Evolutionary conservation across 1,140 invertebrate species (phyloP), one percentile per base, ranked within the genome.

Genomic region (Olivierus martensii): DNA sequence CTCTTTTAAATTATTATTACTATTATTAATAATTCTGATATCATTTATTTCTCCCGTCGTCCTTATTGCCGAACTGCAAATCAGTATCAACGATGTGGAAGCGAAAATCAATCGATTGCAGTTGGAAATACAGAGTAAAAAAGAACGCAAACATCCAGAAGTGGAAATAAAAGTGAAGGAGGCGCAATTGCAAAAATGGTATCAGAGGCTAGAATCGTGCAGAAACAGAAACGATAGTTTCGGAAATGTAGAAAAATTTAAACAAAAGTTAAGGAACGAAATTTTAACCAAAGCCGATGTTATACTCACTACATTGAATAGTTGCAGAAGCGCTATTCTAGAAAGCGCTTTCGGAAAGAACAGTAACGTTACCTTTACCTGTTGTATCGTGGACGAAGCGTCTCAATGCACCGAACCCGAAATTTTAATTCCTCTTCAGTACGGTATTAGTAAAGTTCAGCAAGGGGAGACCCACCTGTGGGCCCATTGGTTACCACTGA

Each of bases 321-420:
- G 46, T 36, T 50, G 48, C 19, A 48, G 50, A 15, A 41, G 45
- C 19, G 36, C 50, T 6, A 18, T 45, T 15, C 11, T 55, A 12
- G 36, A 5, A 41, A 14, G 50, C 12, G 21, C 44, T 21, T 55
- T n/a, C 46, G 43, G 6, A 19, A 44, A 55, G 15, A 39, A 17
- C 15, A 44, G 46, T 2, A 4, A 11, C 12, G 21, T 55, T 19
- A n/a, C 53, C 6, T 43, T 34, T 2, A 46, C 50, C 43, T 55
- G 53, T 42, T 55, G 53, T 35, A 55, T 55, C 6, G 37, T 55
- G 6, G 53, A 55, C 46, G 53, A 55, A n/a, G 53, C 53, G 9
- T 39, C 45, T 46, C 35, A 46, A 17, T 55, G 53, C 14, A 55
- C 53, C 2, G 53, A 55, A 50, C 48, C 53, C 17, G 53, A 55